Evolutionary conservation across 2,797 vertebrate genomes (phyloP), one percentile per base, ranked within the genome.

Genomic region (Aplochiton taeniatus): DNA sequence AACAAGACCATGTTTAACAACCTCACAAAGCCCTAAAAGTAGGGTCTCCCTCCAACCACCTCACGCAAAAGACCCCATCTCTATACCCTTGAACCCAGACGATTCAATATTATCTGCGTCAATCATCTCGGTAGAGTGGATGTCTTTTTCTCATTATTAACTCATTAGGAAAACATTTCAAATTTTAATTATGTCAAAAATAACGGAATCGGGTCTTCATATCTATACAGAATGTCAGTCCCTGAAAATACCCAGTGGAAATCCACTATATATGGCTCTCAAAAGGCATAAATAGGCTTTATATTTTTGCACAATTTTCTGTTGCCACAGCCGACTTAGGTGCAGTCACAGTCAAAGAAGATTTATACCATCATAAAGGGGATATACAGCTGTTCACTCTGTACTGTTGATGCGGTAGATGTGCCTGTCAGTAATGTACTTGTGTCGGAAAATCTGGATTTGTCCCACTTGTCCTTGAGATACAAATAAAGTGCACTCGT

Each of bases 1-100:
- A 90, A 79, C 85, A 88, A 78, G 79, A 85, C 84, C 83, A 77
- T 81, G 87, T 85, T 90, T 88, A 86, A 88, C 87, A 85, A 73
- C 79, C 86, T 83, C 85, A 81, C 84, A 83, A 89, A 89, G 80
- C 83, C 89, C 78, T 77, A 69, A 70, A 87, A 90, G 84, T 80
- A 10, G 74, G 65, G 83, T 68, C 84, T 78, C 82, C 69, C 73
- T 82, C 74, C 74, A 80, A 77, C 83, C 80, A 72, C 80, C 85
- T 85, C 84, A 77, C 41, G 56, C 31, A 31, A 44, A 16, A 43
- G 43, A 47, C 52, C 44, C 31, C 31, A 31, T 31, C 31, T 6
- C 31, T 31, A n/a, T n/a, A 31, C 31, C 31, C 31, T 31, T 31
- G 31, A 31, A 2, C 31, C 31, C 31, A 31, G 31, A 31, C 31